A percentile compares a stretch with the other conserved stretches of the same genome.
These are phyloP conservation scores for Tetranychus piercei DNA, from an alignment of 2,888 invertebrate genomes.

Conservation along the genomic window DNA sequence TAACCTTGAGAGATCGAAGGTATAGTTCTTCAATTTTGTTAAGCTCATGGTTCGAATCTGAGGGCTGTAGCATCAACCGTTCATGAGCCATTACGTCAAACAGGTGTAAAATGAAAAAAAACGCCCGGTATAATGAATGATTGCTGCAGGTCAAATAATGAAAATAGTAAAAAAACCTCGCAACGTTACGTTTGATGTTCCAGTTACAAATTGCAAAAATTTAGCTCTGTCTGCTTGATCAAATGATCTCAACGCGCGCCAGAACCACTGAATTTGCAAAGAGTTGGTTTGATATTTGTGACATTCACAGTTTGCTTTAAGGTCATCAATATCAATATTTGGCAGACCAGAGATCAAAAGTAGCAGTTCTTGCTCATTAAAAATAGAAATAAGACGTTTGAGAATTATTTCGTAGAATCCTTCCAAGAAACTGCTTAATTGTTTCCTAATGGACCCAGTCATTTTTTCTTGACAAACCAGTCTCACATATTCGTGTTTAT, in stretches of 20 bases:
- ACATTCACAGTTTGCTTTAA: constrained; percentile 69
- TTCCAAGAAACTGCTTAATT: constrained; percentile 57
- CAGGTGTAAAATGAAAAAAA: too few species aligned
- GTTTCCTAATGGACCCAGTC: constrained; percentile 65
- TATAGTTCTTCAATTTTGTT: too few species aligned
- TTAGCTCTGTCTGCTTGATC: constrained; percentile 75
- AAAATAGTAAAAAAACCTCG: constrained; percentile 83
- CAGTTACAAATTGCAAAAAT: constrained; percentile 78
- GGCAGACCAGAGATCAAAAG: constrained; percentile 70
- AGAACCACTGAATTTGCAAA: constrained; percentile 79
- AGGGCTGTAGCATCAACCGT: too few species aligned
- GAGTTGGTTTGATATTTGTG: constrained; percentile 70
- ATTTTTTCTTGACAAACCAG: constrained; percentile 78
- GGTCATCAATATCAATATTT: constrained; percentile 72
- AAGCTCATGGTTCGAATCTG: too few species aligned
- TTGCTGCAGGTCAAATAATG: too few species aligned
- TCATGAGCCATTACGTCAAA: too few species aligned
- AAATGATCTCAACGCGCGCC: constrained; percentile 68
- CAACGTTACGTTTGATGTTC: constrained; percentile 71
- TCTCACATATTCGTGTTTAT: constrained; percentile 69
- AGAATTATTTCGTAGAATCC: constrained; percentile 84
- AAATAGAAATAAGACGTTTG: constrained; percentile 68
- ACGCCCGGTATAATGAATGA: too few species aligned
- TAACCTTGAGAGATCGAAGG: too few species aligned
- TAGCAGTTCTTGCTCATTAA: constrained; percentile 78